Base-by-base conservation (phyloP, 2,888 invertebrate genomes). In the Ditula angustiorana region DNA sequence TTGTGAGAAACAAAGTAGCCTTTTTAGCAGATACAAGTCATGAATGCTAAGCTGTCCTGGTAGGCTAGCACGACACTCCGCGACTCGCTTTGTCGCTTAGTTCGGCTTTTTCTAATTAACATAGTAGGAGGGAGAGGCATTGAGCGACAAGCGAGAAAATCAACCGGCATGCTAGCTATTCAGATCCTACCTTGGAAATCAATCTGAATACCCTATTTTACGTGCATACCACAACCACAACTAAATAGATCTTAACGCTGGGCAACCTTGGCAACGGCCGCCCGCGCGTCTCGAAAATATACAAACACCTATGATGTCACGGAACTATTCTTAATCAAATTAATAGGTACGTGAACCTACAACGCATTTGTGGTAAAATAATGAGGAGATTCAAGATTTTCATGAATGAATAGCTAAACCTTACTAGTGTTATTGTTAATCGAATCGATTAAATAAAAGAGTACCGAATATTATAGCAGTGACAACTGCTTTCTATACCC, bases 191-290 rank as follows among this genome's bases (percentile, higher is more conserved):
- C 44, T 44, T 44, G 19, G 1, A 10, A 44, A 46, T 23, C 1
- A 46, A 13, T 10, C 28, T 28, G 2, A 41, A 16, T 19, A 19
- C 19, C 41, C 19, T 8, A 50, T 44, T 58, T 52, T 8, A 21
- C 24, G 19, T 11, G 16, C 46, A 44, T 41, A 33, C 33, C 44
- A 35, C 58, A 52, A 33, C 33, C 44, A 35, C 58, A 52, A 58
- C 57, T 7, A 50, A 68, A 67, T 68, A 67, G 66, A 64, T 52
- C 46, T 61, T 60, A 67, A 70, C 61, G 67, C 65, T 68, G 57
- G 67, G 30, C 59, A 68, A 69, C 74, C 76, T 76, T 75, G 73
- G 71, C 71, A 65, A 52, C 63, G 26, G 60, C 60, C 68, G 69
- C 67, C 69, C 65, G 63, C 71, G 67, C 62, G 68, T 69, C 66